Evolutionary conservation across 53 echinoderm and acorn worm genomes (phyloP).

Genomic region (Patiria pectinifera): DNA sequence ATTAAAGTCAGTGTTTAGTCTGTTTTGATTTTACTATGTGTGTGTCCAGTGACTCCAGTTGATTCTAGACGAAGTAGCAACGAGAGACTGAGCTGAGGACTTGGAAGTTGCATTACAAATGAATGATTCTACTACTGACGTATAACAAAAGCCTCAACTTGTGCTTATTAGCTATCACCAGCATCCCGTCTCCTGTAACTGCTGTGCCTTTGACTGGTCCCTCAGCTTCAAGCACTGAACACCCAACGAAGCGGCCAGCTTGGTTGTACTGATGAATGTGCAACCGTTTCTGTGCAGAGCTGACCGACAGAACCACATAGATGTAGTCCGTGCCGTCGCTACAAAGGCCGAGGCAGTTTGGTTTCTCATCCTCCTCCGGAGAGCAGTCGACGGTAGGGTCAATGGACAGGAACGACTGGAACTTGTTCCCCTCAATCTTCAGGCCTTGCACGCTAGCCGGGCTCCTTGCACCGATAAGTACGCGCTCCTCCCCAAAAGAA

Average conservation of each 20-base stretch:
- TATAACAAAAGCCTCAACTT: neutral
- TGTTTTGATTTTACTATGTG: too few species aligned
- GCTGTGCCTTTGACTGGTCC: neutral
- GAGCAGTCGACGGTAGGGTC: neutral
- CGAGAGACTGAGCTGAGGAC: too few species aligned
- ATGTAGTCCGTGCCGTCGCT: neutral
- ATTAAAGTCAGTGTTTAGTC: too few species aligned
- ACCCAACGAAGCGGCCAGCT: neutral
- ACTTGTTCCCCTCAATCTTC: too few species aligned
- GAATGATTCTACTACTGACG: neutral
- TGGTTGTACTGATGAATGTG: neutral
- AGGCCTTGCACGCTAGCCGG: neutral
- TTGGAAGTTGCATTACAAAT: too few species aligned
- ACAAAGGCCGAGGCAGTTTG: neutral
- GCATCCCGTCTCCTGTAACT: neutral
- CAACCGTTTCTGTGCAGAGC: neutral
- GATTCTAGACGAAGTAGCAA: too few species aligned
- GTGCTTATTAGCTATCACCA: neutral
- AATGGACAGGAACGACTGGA: neutral
- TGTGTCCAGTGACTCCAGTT: too few species aligned
- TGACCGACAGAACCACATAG: neutral
- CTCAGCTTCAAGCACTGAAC: neutral
- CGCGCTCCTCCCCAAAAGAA: neutral
- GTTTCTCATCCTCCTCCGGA: too few species aligned
- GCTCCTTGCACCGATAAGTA: neutral